Evolutionary conservation across 2,797 vertebrate genomes (phyloP), one percentile per base, ranked within the genome.

Genomic region (Gymnopithys bicolor): DNA sequence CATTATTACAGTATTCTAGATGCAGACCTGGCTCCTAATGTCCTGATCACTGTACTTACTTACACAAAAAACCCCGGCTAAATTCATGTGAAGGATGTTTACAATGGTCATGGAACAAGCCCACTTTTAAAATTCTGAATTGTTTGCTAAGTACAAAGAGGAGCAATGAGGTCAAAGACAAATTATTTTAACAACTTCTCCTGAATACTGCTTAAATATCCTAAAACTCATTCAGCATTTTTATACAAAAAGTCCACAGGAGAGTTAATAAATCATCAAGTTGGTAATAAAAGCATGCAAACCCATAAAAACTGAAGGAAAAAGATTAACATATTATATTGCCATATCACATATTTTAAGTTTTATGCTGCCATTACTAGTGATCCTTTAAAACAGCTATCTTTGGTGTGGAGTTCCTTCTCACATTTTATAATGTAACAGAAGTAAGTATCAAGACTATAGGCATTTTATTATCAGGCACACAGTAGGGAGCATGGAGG

Each of bases 391-490:
- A 53, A 85, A 75, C 3, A 87, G 25, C 43, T 43, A 51, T 15
- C 32, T 84, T 78, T 24, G 11, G 25, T n/a, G 35, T 23, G 16
- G 13, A 21, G 10, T 2, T 92, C 30, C 77, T 88, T 76, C 46
- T 82, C 63, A 69, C 28, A 41, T 76, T 92, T 89, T 74, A 24
- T 30, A 90, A 75, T 1, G 2, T 69, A 85, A 83, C 17, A 64
- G 46, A 90, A 91, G 11, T 45, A 81, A 84, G 16, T 41, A 83
- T 35, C 15, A 89, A 68, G 39, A 80, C 69, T 52, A 88, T 2
- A 56, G 87, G 32, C 10, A 74, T 81, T 78, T 89, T 84, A 78
- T 60, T 82, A 59, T 55, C 73, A 84, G 21, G 41, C 48, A 84
- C 8, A 45, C 21, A 81, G 30, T 8, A 79, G 30, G 24, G 84